Percentiles rank a stretch among this genome's conserved stretches.
These are phyloP conservation scores for Neodiprion fabricii DNA, from an alignment of 1,140 invertebrate genomes.

Conservation along the genomic window DNA sequence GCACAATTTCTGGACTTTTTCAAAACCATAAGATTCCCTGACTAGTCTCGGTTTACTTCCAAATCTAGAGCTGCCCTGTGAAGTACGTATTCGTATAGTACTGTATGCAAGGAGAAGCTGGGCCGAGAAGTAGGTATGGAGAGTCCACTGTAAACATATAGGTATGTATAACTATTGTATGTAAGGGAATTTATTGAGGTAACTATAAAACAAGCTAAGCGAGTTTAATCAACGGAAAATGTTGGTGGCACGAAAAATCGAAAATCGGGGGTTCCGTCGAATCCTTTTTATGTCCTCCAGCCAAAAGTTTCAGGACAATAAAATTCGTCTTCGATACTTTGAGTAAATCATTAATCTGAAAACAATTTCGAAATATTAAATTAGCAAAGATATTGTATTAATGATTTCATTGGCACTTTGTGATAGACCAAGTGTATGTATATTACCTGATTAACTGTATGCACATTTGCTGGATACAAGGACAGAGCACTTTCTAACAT, in stretches of 20 bases:
- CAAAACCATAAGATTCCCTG: too few species aligned
- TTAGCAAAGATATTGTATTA: not conserved
- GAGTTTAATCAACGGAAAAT: conserved; percentile 91
- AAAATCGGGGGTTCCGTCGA: conserved; percentile 85
- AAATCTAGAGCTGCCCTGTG: too few species aligned
- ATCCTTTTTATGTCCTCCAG: conserved; percentile 89
- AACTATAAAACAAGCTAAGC: conserved; percentile 30
- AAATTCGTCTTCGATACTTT: conserved; percentile 95
- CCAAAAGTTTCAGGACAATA: conserved; percentile 90
- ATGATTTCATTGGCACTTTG: not conserved
- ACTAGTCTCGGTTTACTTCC: too few species aligned
- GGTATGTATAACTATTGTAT: too few species aligned
- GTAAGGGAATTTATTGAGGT: too few species aligned
- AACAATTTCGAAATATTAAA: conserved; percentile 25
- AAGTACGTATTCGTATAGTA: too few species aligned
- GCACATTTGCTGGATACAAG: conserved; percentile 65
- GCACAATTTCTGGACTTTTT: too few species aligned
- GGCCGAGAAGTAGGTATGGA: too few species aligned
- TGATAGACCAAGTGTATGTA: conserved; percentile 8
- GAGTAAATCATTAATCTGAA: conserved; percentile 80
- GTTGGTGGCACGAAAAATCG: conserved; percentile 86
- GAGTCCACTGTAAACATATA: too few species aligned
- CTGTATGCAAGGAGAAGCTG: too few species aligned
- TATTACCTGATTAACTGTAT: conserved; percentile 80
- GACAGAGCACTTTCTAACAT: conserved; percentile 73